phyloP scores from a whole-genome alignment of 2,888 invertebrate species.

The Metallyticus violacea region DNA sequence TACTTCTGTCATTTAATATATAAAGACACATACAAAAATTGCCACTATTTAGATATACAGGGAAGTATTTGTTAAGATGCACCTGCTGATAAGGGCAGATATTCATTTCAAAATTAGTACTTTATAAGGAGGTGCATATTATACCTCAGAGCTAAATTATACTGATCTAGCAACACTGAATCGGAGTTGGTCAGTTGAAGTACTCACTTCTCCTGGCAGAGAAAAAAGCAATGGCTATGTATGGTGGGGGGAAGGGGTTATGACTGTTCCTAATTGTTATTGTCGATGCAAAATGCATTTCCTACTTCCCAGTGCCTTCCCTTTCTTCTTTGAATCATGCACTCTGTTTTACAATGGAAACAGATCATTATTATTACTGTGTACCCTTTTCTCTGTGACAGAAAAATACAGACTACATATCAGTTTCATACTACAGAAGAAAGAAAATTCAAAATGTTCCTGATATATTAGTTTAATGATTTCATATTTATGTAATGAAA shows the following conservation, averaged over 20 bases:
- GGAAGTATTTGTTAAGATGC: not conserved
- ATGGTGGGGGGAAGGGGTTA: not conserved
- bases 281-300: not conserved
- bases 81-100: not conserved
- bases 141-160: too few species aligned
- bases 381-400: not conserved
- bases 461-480: too few species aligned
- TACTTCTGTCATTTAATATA: not conserved
- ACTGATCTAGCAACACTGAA: too few species aligned
- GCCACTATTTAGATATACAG: not conserved
- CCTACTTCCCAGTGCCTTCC: not conserved
- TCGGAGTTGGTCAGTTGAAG: not conserved
- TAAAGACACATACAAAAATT: not conserved
- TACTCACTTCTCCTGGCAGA: not conserved
- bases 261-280: not conserved
- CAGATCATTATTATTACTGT: not conserved
- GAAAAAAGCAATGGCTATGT: not conserved
- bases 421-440: not conserved
- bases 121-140: not conserved
- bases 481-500: too few species aligned
- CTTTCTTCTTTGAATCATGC: not conserved
- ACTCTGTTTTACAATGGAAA: not conserved
- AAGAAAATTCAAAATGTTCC: not conserved
- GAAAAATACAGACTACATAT: not conserved
- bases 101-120: not conserved